Conservation (phyloP, 2,888 invertebrate genomes). For the Alloscopus bannaensis region DNA sequence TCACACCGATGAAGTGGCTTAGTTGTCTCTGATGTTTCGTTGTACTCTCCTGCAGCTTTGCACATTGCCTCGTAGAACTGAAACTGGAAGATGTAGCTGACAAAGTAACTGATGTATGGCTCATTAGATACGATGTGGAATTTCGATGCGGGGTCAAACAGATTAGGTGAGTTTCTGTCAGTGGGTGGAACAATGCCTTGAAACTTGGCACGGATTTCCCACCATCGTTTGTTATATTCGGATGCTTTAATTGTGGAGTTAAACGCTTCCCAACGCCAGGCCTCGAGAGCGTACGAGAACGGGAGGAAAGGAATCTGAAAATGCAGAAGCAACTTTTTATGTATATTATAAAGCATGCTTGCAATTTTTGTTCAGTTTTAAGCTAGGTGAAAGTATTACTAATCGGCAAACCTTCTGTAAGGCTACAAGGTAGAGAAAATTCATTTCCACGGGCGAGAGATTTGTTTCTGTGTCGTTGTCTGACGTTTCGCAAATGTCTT, state of each 20-base stretch:
- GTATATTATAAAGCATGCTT: not conserved
- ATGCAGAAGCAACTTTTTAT: not conserved
- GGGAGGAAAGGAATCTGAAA: conserved; percentile 74
- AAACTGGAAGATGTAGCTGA: conserved; percentile 82
- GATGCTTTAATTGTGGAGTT: conserved; percentile 70
- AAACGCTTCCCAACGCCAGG: conserved; percentile 75
- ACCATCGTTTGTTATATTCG: conserved; percentile 75
- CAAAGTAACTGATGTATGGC: conserved; percentile 67
- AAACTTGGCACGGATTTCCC: conserved; percentile 72
- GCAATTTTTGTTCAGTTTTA: not conserved
- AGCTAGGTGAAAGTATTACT: not conserved
- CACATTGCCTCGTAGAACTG: conserved; percentile 89
- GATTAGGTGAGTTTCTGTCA: conserved; percentile 65
- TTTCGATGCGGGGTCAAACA: conserved; percentile 76
- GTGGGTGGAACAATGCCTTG: conserved; percentile 73
- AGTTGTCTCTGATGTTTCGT: conserved; percentile 71
- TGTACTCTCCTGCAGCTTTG: conserved; percentile 81
- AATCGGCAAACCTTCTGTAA: conserved; percentile 73
- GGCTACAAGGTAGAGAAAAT: conserved; percentile 74
- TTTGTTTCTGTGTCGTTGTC: conserved; percentile 28
- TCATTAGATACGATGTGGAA: conserved; percentile 75
- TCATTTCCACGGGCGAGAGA: conserved; percentile 68
- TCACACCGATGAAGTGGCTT: conserved; percentile 88
- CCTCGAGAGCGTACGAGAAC: conserved; percentile 74
- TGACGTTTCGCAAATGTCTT: conserved; percentile 43